Evolutionary conservation across 2,888 invertebrate species (phyloP).

Genomic region (Esperia sulphurella): DNA sequence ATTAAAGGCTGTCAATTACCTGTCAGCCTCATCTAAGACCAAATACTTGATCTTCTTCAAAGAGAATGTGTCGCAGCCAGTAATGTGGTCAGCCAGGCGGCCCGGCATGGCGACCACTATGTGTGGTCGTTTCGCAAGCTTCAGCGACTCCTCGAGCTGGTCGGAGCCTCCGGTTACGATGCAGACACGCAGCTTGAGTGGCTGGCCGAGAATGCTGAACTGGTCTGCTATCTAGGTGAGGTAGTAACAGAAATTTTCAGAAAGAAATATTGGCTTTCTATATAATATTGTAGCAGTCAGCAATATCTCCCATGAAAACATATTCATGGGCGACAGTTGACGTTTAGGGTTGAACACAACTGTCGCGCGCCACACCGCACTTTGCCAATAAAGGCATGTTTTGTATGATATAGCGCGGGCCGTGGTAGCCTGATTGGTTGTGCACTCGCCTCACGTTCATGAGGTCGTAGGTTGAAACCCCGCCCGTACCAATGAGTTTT

Average conservation of each 20-base stretch:
- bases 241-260: background rate
- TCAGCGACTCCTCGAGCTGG: conserved; percentile 92
- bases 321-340: too few species aligned
- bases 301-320: too few species aligned
- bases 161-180: conserved; percentile 98
- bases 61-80: conserved; percentile 90
- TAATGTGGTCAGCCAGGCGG: conserved; percentile 93
- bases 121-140: conserved; percentile 91
- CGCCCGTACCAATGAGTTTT: too few species aligned
- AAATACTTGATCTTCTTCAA: conserved; percentile 90
- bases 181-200: conserved; percentile 89
- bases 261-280: too few species aligned
- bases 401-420: too few species aligned
- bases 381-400: too few species aligned
- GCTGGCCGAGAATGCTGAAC: conserved; percentile 94
- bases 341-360: too few species aligned
- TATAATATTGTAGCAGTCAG: too few species aligned
- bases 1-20: conserved; percentile 67
- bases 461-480: too few species aligned
- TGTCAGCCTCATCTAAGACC: conserved; percentile 98
- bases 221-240: conserved; percentile 92
- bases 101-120: conserved; percentile 98
- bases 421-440: too few species aligned
- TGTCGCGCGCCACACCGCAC: too few species aligned
- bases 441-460: too few species aligned